These are phyloP conservation scores for Geranospiza caerulescens DNA, from an alignment of 2,797 vertebrate genomes.

Conservation along the genomic window DNA sequence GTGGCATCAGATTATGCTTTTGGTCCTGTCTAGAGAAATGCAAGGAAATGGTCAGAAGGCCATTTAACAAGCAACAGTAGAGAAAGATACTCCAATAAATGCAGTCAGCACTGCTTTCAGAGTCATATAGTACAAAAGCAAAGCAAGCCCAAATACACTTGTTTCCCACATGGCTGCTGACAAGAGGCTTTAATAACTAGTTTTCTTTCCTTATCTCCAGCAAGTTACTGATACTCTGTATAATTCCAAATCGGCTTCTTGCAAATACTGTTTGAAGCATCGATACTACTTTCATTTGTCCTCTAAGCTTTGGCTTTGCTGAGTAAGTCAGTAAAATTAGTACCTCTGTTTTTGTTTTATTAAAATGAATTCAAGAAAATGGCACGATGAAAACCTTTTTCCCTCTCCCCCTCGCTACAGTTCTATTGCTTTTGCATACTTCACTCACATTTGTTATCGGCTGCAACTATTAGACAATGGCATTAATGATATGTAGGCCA, in stretches of 20 bases:
- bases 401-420: background rate
- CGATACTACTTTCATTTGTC: background rate
- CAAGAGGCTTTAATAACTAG: background rate
- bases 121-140: background rate
- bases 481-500: background rate
- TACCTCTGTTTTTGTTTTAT: conserved; percentile 3
- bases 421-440: background rate
- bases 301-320: background rate
- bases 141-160: background rate
- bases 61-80: background rate
- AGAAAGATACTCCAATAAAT: background rate
- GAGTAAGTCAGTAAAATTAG: background rate
- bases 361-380: conserved; percentile 35
- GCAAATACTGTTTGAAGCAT: background rate
- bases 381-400: background rate
- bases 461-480: background rate
- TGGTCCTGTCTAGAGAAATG: background rate
- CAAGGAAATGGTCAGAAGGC: background rate
- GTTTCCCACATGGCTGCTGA: background rate
- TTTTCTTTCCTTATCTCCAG: conserved; percentile 4
- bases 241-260: background rate
- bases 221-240: background rate
- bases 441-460: background rate
- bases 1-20: background rate
- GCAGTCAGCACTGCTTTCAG: background rate